A percentile compares a stretch with the other conserved stretches of the same genome.
phyloP scores from a whole-genome alignment of 2,797 vertebrate species.

The Meda fulgida region DNA sequence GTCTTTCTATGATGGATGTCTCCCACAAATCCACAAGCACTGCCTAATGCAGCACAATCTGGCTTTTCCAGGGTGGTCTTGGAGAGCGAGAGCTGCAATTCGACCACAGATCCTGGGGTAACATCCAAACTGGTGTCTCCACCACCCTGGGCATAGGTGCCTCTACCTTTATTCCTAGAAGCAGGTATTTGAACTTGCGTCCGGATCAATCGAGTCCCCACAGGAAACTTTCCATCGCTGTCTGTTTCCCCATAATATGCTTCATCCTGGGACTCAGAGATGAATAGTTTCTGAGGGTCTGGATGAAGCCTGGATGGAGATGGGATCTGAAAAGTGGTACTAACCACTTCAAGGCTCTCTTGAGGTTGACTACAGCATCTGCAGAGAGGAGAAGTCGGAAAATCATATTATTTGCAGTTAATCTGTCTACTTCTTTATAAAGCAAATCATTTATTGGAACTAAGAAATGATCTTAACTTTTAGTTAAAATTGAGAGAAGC shows the following conservation, averaged over 20 bases:
- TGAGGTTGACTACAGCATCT: conserved; percentile 51
- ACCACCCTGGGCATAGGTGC: conserved; percentile 60
- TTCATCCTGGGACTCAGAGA: conserved; percentile 73
- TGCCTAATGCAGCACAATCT: conserved; percentile 67
- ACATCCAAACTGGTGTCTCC: conserved; percentile 60
- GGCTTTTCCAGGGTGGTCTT: conserved; percentile 69
- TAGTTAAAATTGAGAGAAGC: not conserved
- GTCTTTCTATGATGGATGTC: conserved; percentile 57
- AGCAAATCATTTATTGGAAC: not conserved
- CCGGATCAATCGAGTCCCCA: conserved; percentile 60
- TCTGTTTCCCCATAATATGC: conserved; percentile 67
- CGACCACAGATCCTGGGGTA: conserved; percentile 78
- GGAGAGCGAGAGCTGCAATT: conserved; percentile 87
- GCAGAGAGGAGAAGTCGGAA: conserved; percentile 58
- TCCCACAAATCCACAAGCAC: conserved; percentile 72
- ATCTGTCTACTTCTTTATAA: not conserved
- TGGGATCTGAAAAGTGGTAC: conserved; percentile 82
- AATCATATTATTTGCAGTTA: not conserved
- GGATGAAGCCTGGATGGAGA: conserved; percentile 63
- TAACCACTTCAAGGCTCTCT: conserved; percentile 49
- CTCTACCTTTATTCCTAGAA: conserved; percentile 60
- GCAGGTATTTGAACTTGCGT: conserved; percentile 67
- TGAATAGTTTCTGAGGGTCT: conserved; percentile 70
- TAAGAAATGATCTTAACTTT: not conserved
- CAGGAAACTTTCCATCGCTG: conserved; percentile 64